Evolutionary conservation across 2,113 vertebrate genomes (phyloP), one percentile per base, ranked within the genome.

Genomic region (Alaudala cheleensis): DNA sequence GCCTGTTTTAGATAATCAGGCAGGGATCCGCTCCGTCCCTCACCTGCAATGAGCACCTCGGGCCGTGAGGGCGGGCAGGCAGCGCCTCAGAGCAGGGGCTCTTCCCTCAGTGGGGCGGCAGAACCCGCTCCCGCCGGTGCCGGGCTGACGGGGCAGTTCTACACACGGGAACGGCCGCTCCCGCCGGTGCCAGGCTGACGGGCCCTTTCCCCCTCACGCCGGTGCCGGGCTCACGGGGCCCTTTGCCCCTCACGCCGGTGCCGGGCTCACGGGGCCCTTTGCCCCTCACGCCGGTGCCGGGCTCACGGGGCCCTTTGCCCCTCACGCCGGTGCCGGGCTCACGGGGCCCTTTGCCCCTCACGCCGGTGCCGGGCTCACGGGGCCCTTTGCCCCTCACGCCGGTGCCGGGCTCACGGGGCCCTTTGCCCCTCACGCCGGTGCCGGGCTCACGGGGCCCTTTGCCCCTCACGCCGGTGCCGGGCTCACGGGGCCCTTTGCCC

Each of bases 21-120:
- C 1, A 11, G 40, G 2, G 29, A 47, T 6, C 34, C 5, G 2
- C 11, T 3, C 37, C 2, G 12, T 10, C 7, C 37, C 34, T 45
- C 70, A 28, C 71, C 61, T 10, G 47, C 45, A 8, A 39, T 2
- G 31, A 45, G 17, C 8, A 50, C 33, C 33, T 23, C 23, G 2
- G n/a, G 51, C 16, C 53, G 53, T 69, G 54, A 15, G 29, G 26
- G 58, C 33, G 11, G 21, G 39, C 62, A 6, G 42, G n/a, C 39
- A 40, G 61, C 3, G 44, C 74, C 54, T 49, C 19, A 16, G 17
- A 42, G 25, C n/a, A 11, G n/a, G 20, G 8, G 3, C 29, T 18
- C 50, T n/a, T 40, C 39, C 54, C 39, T 61, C 73, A 29, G 53
- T 0, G 26, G 34, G 31, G n/a, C 23, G 28, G 73, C 54, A 26